These are phyloP conservation scores for Cryptocephalus primarius DNA, from an alignment of 2,888 invertebrate genomes.

Conservation along the genomic window DNA sequence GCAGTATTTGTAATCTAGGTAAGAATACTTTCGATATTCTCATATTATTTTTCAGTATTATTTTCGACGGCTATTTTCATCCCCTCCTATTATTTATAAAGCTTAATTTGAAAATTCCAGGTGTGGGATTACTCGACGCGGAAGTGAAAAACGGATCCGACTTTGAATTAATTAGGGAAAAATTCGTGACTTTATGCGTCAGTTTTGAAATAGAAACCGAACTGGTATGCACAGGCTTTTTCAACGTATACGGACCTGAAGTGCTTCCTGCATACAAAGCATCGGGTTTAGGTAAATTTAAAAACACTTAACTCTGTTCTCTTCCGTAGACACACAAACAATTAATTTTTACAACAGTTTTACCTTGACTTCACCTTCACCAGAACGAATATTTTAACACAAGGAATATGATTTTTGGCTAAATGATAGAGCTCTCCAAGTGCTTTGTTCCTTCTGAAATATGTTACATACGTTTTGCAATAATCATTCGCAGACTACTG, in stretches of 20 bases:
- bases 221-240: constrained; percentile 78
- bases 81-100: not conserved
- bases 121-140: constrained; percentile 66
- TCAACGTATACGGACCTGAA: constrained; percentile 66
- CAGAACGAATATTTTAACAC: too few species aligned
- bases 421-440: too few species aligned
- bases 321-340: not conserved
- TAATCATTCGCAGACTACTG: too few species aligned
- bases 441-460: too few species aligned
- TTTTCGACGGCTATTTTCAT: not conserved
- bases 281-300: constrained; percentile 12
- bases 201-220: constrained; percentile 74
- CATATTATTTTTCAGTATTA: not conserved
- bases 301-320: too few species aligned
- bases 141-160: constrained; percentile 64
- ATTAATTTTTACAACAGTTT: not conserved
- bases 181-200: constrained; percentile 74
- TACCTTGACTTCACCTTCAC: not conserved
- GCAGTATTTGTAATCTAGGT: not conserved
- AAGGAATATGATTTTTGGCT: too few species aligned
- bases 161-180: constrained; percentile 66
- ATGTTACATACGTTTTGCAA: too few species aligned
- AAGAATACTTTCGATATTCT: not conserved
- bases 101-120: constrained; percentile 29
- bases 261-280: constrained; percentile 24